Percentiles rank a stretch among this genome's conserved stretches.
Conservation (phyloP, 2,797 vertebrate species). For the Octomys mimax region DNA sequence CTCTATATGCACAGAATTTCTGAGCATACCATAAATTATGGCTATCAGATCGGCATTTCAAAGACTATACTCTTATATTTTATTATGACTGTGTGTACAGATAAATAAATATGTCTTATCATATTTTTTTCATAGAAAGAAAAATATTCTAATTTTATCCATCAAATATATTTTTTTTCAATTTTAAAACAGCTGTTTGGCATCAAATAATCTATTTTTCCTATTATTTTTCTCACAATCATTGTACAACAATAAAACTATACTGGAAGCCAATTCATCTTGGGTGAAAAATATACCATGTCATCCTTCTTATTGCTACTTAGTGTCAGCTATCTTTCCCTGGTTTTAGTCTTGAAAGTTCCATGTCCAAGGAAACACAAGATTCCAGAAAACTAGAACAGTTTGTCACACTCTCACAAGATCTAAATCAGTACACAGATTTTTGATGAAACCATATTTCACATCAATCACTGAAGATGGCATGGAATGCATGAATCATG, state of each 20-base stretch:
- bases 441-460: neutral
- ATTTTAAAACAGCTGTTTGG: neutral
- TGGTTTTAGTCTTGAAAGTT: neutral
- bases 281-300: neutral
- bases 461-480: neutral
- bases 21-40: neutral
- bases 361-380: neutral
- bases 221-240: neutral
- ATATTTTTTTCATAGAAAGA: conserved; percentile 13
- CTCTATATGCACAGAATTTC: neutral
- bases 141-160: neutral
- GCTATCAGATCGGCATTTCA: neutral
- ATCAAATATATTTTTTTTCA: neutral
- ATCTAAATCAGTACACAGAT: neutral
- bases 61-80: neutral
- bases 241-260: neutral
- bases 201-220: neutral
- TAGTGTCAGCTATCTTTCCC: fast-evolving
- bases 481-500: neutral
- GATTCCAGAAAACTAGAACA: neutral
- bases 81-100: neutral
- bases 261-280: neutral
- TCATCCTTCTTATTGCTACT: neutral
- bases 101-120: neutral
- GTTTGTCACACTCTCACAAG: neutral